phyloP scores from a whole-genome alignment of 2,888 invertebrate genomes.

The Listrodromus nycthemerus region DNA sequence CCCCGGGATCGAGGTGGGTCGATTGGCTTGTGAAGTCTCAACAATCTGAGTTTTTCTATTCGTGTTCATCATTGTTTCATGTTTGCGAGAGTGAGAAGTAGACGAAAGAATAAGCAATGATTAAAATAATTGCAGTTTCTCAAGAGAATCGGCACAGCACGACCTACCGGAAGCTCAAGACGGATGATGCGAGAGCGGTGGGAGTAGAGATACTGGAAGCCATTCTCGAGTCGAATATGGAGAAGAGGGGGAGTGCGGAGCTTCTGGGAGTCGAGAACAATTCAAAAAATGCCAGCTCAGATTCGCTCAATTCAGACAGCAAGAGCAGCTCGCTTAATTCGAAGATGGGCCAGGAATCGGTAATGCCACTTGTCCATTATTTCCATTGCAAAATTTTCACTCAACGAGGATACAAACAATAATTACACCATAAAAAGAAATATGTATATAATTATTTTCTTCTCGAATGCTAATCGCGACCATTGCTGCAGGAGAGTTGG shows the following conservation, averaged over 20 bases:
- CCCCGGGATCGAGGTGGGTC: too few species aligned
- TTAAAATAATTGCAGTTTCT: slow-evolving; percentile 40
- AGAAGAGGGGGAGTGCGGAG: slow-evolving; percentile 89
- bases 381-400: not conserved
- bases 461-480: not conserved
- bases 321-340: slow-evolving; percentile 94
- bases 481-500: slow-evolving; percentile 85
- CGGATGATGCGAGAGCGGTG: slow-evolving; percentile 60
- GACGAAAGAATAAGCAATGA: not conserved
- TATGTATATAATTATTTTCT: not conserved
- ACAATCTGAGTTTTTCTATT: slow-evolving; percentile 11
- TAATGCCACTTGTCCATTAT: slow-evolving; percentile 84
- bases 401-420: not conserved
- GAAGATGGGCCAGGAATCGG: slow-evolving; percentile 93
- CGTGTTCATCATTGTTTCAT: not conserved
- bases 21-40: slow-evolving; percentile 8
- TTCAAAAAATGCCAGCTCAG: slow-evolving; percentile 92
- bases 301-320: slow-evolving; percentile 93
- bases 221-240: slow-evolving; percentile 84
- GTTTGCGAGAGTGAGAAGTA: not conserved
- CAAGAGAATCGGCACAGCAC: slow-evolving; percentile 23
- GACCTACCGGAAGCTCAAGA: not conserved
- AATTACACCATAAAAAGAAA: not conserved
- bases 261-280: slow-evolving; percentile 88
- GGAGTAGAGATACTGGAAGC: slow-evolving; percentile 63